phyloP scores from a whole-genome alignment of 2,888 invertebrate genomes.

The Pandemis corylana region DNA sequence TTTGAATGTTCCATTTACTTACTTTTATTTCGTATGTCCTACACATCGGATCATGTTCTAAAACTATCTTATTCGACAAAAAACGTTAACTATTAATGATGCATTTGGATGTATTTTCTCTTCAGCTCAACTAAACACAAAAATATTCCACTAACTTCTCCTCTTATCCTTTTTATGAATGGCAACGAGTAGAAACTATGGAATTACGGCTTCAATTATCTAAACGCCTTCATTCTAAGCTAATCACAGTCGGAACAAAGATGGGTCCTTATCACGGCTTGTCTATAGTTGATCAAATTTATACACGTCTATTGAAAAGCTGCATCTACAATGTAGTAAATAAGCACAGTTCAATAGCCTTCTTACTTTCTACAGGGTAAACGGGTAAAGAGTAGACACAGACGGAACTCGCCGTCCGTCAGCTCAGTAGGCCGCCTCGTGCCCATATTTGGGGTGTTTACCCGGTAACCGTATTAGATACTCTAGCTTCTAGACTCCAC shows the following conservation, averaged over 20 bases:
- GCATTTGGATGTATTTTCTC: no score
- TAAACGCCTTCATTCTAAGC: not conserved
- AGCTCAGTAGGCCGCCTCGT: conserved; percentile 67
- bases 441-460: conserved; percentile 71
- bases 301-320: conserved; percentile 20
- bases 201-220: not conserved
- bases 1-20: no score
- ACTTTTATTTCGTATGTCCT: no score
- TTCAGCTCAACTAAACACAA: no score
- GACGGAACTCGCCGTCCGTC: conserved; percentile 77
- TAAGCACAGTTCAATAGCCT: conserved; percentile 60
- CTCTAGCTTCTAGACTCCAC: conserved; percentile 49
- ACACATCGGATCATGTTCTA: no score
- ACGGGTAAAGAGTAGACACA: conserved; percentile 68
- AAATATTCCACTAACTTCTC: no score
- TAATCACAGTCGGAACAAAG: not conserved
- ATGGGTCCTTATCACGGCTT: not conserved
- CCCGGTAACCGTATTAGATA: conserved; percentile 73
- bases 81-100: no score
- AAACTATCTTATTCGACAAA: no score
- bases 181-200: no score
- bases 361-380: conserved; percentile 72
- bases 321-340: conserved; percentile 38
- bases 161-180: no score
- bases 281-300: not conserved